Base-by-base conservation (phyloP, 2,113 vertebrate genomes). In the Apeltes quadracus region DNA sequence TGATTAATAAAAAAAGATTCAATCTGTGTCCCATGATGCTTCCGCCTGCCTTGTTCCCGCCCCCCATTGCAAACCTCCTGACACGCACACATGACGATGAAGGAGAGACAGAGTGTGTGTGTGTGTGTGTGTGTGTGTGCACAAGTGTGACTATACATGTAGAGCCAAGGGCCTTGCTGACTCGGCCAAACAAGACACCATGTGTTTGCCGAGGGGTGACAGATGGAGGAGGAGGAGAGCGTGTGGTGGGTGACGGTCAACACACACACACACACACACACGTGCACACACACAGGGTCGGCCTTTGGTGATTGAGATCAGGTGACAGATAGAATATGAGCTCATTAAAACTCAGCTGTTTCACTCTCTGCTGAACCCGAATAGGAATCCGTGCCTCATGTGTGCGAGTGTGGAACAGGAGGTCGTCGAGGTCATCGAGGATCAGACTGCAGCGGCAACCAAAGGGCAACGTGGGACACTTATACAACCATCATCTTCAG, bases 201-300 rank as follows among this genome's bases (percentile, higher is more conserved):
- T 90, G 90, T 91, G 89, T 89, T 88, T 77, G 84, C 84, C 61
- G 77, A 77, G 80, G 83, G 78, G 84, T 43, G 59, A 88, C 90
- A 91, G 89, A 91, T 90, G 89, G 90, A 88, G 81, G 36, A 70
- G 80, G 79, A 87, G 76, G 83, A 79, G 78, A 70, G 41, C 13
- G 70, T 74, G 72, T 48, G 66, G 36, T 32, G 68, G 64, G 67
- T 70, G 69, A 67, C 32, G 34, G 41, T 66, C 63, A 77, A 39
- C 18, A 38, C 18, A 53, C 69, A 53, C 56, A 58, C 43, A 44
- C 22, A 65, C 29, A 68, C 46, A 55, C 25, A 63, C 34, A 61
- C 32, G 39, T 20, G 38, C 48, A 38, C 32, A 75, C 18, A 65
- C 50, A 41, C 16, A 50, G n/a, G 34, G 25, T 48, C 5, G 34